Evolutionary conservation across 2,797 vertebrate species (phyloP).

Genomic region (Aselliscus stoliczkanus): DNA sequence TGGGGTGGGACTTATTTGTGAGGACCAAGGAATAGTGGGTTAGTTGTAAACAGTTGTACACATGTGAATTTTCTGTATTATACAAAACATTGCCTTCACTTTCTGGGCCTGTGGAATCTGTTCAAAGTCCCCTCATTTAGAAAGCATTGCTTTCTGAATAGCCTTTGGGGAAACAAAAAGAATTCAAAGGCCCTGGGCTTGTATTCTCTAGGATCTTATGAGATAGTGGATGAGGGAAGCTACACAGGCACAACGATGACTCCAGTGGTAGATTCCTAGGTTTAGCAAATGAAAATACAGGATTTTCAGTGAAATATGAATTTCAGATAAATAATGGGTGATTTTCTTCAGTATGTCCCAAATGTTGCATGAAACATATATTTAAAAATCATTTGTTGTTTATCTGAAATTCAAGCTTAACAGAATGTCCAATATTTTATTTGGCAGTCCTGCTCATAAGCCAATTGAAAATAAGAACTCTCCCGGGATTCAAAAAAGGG

Average conservation of each 20-base stretch:
- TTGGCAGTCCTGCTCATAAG: neutral
- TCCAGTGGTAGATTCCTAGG: neutral
- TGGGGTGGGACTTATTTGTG: neutral
- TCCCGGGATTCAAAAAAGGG: neutral
- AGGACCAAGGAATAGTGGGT: neutral
- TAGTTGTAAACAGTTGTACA: neutral
- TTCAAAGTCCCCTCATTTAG: neutral
- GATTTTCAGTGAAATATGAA: neutral
- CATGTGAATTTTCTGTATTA: neutral
- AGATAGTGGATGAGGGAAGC: neutral
- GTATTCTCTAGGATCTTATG: neutral
- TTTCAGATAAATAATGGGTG: neutral
- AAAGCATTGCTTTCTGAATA: neutral
- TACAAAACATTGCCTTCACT: neutral
- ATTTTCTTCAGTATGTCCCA: neutral
- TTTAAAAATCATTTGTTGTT: neutral
- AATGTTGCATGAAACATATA: neutral
- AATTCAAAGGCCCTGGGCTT: neutral
- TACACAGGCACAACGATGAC: neutral
- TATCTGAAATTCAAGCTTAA: neutral
- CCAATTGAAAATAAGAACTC: neutral
- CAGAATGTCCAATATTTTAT: neutral
- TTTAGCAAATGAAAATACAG: neutral
- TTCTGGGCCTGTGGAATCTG: neutral
- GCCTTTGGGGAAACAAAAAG: neutral